phyloP scores from a whole-genome alignment of 2,797 vertebrate genomes.

The Tenualosa thibaudeaui region DNA sequence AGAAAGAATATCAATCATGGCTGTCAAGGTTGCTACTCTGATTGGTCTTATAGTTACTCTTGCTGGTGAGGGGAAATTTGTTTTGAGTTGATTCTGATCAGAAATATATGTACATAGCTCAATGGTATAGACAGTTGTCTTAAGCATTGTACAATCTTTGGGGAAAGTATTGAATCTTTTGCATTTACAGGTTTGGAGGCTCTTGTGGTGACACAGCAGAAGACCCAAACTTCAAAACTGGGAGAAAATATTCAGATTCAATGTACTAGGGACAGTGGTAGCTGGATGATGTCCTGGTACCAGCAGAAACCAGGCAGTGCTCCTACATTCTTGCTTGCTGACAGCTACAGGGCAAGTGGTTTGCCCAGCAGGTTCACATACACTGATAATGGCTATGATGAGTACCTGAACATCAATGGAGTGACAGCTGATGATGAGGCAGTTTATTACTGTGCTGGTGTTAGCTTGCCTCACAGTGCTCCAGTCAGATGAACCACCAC shows the following conservation, averaged over 20 bases:
- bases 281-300: conserved; percentile 31
- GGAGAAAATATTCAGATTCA: conserved; percentile 2
- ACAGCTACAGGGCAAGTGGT: conserved; percentile 28
- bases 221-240: neutral
- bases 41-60: neutral
- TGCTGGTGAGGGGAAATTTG: neutral
- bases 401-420: conserved; percentile 43
- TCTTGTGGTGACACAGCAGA: neutral
- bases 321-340: conserved; percentile 19
- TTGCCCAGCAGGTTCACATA: conserved; percentile 39
- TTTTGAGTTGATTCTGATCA: too few species aligned
- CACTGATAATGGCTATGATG: conserved; percentile 28
- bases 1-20: neutral
- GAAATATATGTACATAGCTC: too few species aligned
- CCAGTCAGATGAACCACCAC: neutral
- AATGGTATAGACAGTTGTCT: too few species aligned
- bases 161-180: neutral
- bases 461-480: conserved; percentile 39
- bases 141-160: neutral
- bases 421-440: conserved; percentile 43
- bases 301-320: conserved; percentile 36
- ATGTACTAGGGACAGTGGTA: neutral
- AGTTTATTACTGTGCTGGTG: conserved; percentile 44
- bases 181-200: neutral
- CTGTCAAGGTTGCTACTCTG: neutral